Percentiles rank a stretch among this genome's conserved stretches.
Evolutionary conservation across 2,888 invertebrate species (phyloP).

Genomic region (Hirtodrosophila confusa): DNA sequence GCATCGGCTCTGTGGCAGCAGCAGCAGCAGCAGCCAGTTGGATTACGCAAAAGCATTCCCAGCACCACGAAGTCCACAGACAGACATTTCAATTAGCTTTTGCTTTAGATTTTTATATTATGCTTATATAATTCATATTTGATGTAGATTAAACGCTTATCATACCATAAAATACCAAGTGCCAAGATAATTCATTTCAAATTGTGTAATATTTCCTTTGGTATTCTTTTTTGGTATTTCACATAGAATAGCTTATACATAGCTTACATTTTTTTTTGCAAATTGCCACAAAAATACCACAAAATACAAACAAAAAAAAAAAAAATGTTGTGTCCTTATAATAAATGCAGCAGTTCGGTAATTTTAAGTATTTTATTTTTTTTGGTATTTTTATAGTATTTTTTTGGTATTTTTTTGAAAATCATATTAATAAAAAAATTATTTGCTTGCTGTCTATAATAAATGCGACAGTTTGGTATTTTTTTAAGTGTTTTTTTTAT

Average conservation of each 20-base stretch:
- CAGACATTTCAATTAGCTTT: constrained; percentile 73
- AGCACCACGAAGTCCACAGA: constrained; percentile 40
- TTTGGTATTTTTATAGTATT: too few species aligned
- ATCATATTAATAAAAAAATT: too few species aligned
- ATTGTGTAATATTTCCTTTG: neutral
- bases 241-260: constrained; percentile 7
- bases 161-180: constrained; percentile 3
- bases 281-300: too few species aligned
- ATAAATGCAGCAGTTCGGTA: too few species aligned
- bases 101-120: constrained; percentile 35
- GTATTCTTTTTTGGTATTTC: constrained; percentile 12
- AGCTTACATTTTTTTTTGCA: too few species aligned
- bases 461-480: neutral
- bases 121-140: constrained; percentile 36
- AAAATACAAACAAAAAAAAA: too few species aligned
- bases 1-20: constrained; percentile 17
- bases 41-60: constrained; percentile 68
- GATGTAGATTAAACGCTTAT: constrained; percentile 2
- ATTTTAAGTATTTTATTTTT: too few species aligned
- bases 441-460: neutral
- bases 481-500: neutral
- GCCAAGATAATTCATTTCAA: neutral
- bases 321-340: too few species aligned
- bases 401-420: too few species aligned
- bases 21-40: constrained; percentile 18